Conservation (phyloP, 2,797 vertebrate species). For the Tapirus indicus region DNA sequence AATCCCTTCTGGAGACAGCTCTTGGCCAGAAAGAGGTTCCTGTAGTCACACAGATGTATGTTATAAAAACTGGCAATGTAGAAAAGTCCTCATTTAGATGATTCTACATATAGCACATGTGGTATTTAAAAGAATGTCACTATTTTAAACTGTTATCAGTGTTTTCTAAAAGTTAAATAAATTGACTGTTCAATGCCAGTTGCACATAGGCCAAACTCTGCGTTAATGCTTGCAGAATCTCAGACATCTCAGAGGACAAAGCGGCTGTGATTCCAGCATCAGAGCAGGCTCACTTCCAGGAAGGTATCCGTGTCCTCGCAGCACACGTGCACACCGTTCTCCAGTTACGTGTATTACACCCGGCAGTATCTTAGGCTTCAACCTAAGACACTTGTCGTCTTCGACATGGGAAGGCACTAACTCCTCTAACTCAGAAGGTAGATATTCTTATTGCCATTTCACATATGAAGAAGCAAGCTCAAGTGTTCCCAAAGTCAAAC, state of each 20-base stretch:
- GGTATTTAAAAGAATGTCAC: not conserved
- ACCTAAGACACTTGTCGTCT: not conserved
- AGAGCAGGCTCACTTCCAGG: not conserved
- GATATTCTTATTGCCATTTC: not conserved
- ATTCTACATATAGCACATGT: not conserved
- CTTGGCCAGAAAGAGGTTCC: not conserved
- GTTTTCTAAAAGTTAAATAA: constrained; percentile 27
- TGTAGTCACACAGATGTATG: not conserved
- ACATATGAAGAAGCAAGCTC: not conserved
- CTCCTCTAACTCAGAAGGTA: no score
- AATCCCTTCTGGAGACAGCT: not conserved
- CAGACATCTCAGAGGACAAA: not conserved
- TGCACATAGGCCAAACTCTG: not conserved
- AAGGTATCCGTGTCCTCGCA: rapidly evolving
- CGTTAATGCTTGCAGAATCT: not conserved
- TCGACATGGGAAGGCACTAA: not conserved
- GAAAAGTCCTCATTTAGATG: not conserved
- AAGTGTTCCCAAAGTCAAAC: not conserved
- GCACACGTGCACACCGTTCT: rapidly evolving
- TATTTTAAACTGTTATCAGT: not conserved
- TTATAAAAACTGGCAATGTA: not conserved
- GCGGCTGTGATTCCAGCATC: not conserved
- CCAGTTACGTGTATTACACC: not conserved
- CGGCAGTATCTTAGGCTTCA: not conserved
- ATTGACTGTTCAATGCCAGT: not conserved